Conservation (phyloP, 2,888 invertebrate genomes). For the Torymus auratus region DNA sequence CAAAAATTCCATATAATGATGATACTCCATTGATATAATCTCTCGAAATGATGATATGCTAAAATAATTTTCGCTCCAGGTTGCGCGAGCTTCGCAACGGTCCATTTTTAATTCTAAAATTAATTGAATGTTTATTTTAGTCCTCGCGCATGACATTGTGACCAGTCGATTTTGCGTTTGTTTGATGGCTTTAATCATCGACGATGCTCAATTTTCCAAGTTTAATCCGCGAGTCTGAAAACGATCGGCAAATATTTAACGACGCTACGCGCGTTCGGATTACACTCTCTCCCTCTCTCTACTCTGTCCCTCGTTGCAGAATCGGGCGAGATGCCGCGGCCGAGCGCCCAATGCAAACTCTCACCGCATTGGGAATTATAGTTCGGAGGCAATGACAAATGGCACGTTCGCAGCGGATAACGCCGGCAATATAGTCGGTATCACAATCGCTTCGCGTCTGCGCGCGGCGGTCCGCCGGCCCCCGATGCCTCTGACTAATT, state of each 20-base stretch:
- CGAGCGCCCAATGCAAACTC: conserved; percentile 18
- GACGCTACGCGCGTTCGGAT: conserved; percentile 6
- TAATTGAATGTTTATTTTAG: no score
- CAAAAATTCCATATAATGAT: no score
- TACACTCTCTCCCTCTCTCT: background rate
- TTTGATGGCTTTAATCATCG: conserved; percentile 14
- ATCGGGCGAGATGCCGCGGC: background rate
- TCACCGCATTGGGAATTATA: conserved; percentile 45
- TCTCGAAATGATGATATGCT: no score
- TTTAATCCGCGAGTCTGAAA: conserved; percentile 25
- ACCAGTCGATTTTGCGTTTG: background rate
- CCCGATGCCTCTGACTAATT: conserved; percentile 27
- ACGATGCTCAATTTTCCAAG: conserved; percentile 39
- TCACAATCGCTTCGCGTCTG: conserved; percentile 21
- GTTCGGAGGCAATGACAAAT: conserved; percentile 33
- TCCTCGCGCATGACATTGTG: background rate
- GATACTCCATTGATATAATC: no score
- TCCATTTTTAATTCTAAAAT: no score
- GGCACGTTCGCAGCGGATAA: conserved; percentile 35
- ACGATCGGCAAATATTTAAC: conserved; percentile 53
- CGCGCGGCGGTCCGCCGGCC: background rate
- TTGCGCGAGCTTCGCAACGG: no score
- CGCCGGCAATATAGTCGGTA: conserved; percentile 5
- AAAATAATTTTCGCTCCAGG: no score
- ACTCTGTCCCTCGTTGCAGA: background rate